Evolutionary conservation across 2,888 invertebrate species (phyloP).

Genomic region (Thecocarcelia acutangulata): DNA sequence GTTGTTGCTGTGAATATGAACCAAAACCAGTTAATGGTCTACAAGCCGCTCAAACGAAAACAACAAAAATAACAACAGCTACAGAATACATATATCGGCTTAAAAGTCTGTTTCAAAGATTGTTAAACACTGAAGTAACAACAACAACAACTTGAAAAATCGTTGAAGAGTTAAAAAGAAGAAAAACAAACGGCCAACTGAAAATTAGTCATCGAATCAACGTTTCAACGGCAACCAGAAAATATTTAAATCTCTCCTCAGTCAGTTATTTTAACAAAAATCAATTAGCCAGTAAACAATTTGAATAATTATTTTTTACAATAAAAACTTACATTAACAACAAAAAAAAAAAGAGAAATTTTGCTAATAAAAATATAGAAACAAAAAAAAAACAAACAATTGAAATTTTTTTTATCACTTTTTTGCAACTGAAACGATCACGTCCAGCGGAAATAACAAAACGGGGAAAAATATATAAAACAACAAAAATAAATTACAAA

Average conservation of each 20-base stretch:
- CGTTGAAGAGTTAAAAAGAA: constrained; percentile 49
- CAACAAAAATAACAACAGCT: constrained; percentile 11
- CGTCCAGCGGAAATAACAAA: constrained; percentile 33
- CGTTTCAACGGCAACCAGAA: constrained; percentile 2
- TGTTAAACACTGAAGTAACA: constrained; percentile 12
- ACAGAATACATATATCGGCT: not conserved
- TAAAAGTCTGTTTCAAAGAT: constrained; percentile 25
- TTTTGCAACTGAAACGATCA: constrained; percentile 30
- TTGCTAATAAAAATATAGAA: not conserved
- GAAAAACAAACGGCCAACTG: constrained; percentile 25
- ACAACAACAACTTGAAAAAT: constrained; percentile 10
- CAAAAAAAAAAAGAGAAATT: not conserved
- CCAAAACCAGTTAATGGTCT: constrained; percentile 54
- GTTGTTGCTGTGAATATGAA: not conserved
- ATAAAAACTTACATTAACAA: constrained; percentile 1
- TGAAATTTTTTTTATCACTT: constrained; percentile 21
- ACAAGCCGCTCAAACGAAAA: constrained; percentile 25
- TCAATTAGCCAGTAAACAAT: constrained; percentile 20
- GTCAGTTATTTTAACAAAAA: not conserved
- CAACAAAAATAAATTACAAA: constrained; percentile 14
- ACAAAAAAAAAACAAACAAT: constrained; percentile 23
- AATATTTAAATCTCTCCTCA: constrained; percentile 11
- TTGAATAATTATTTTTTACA: constrained; percentile 19
- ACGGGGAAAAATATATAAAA: not conserved
- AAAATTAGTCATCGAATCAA: constrained; percentile 60